Base-by-base conservation (phyloP, 2,888 invertebrate species). In the Cataglyphis albicans region DNA sequence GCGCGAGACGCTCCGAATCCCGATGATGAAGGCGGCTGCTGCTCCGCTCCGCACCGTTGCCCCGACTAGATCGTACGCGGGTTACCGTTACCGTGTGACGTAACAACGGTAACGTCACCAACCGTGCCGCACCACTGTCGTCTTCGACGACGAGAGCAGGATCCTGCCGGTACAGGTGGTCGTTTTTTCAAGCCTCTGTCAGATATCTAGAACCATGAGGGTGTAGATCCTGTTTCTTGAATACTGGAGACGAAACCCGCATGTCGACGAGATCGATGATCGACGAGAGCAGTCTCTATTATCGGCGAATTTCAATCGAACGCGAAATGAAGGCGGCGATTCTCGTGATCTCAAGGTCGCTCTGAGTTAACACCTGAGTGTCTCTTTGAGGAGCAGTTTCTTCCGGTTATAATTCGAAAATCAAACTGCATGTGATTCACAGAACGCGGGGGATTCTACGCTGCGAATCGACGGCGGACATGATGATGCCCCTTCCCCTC, bases 61-160 rank as follows among this genome's bases (percentile, higher is more conserved):
- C 85, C 87, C 90, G 92, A 92, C 92, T 92, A 92, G 93, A 92
- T 93, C 92, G 92, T 92, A 92, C 93, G 90, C 72, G 88, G 84
- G 74, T 93, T 93, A 92, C 91, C 91, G 91, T 92, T 92, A 91
- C 90, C 91, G 90, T 89, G 86, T 90, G 86, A 88, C 88, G 90
- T 87, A 84, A 68, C 59, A 57, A 75, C 84, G 81, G 82, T 82
- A 89, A 89, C 89, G 88, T 89, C 89, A 89, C 67, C 38, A 18
- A 44, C 44, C 25, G 21, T 55, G 18, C 41, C 29, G 61, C 35
- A 5, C 25, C 18, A 35, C 18, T 18, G 25, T 12, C 55, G 67
- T 41, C 63, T 6, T 6, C 0, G 44, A 12, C n/a, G 38, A 52
- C 41, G 41, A 35, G 15, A 10, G n/a, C 12, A 25, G 44, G 41